A percentile compares a stretch with the other conserved stretches of the same genome.
phyloP scores from a whole-genome alignment of 2,113 vertebrate species.

The Anolis sagrei region DNA sequence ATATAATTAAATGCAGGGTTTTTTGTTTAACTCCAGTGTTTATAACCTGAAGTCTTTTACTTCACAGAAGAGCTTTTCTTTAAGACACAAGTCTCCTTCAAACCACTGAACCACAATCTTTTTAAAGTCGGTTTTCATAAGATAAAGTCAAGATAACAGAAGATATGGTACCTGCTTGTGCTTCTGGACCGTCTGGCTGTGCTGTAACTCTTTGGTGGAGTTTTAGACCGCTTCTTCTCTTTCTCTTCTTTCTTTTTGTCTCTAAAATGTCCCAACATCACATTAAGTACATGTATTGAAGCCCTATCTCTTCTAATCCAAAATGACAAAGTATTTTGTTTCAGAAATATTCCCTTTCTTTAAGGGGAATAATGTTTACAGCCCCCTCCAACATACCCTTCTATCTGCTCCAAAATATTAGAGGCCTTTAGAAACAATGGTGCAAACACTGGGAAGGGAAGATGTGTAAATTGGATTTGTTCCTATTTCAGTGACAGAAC shows the following conservation, averaged over 20 bases:
- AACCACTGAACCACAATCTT: neutral
- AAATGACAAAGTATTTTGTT: neutral
- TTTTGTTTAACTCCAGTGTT: neutral
- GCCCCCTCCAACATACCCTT: no score
- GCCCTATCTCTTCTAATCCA: neutral
- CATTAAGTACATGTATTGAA: neutral
- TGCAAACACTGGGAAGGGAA: neutral
- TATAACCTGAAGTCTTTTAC: neutral
- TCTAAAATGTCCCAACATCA: conserved; percentile 71
- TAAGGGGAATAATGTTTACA: neutral
- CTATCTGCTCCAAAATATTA: neutral
- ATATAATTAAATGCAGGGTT: no score
- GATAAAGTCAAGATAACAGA: fast-evolving
- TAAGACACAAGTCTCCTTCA: neutral
- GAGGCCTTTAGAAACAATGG: neutral
- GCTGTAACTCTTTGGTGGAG: conserved; percentile 98
- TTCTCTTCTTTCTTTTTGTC: conserved; percentile 97
- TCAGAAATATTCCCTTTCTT: neutral
- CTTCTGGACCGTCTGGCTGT: conserved; percentile 93
- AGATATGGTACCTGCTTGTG: conserved; percentile 84
- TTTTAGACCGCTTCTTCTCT: conserved; percentile 95
- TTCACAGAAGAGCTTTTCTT: neutral
- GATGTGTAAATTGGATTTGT: neutral
- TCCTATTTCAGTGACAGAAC: neutral
- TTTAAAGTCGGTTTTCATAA: neutral